phyloP scores from a whole-genome alignment of 2,113 vertebrate genomes.

The Microtus montanus region DNA sequence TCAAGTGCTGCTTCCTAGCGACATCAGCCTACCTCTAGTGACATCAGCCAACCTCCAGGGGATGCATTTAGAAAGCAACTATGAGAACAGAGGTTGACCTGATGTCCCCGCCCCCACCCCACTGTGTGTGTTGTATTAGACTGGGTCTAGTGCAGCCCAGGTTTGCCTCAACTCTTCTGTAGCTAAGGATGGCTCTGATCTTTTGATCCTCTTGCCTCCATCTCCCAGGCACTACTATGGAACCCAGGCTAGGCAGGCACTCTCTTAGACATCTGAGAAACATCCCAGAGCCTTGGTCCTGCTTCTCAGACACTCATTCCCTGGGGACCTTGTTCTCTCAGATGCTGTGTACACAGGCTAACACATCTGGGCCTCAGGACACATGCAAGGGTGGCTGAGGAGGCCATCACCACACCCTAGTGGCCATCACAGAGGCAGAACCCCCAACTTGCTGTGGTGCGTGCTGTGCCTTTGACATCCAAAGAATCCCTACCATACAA shows the following conservation, averaged over 20 bases:
- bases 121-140: neutral
- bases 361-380: neutral
- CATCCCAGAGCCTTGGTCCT: neutral
- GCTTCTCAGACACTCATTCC: neutral
- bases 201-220: neutral
- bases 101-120: neutral
- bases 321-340: neutral
- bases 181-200: neutral
- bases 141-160: neutral
- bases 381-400: accelerated
- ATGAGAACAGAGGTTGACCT: neutral
- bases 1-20: neutral
- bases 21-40: neutral
- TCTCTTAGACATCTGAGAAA: neutral
- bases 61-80: neutral
- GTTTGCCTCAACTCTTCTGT: neutral
- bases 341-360: neutral
- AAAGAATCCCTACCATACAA: neutral
- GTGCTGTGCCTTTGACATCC: neutral
- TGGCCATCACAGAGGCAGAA: neutral
- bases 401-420: no score
- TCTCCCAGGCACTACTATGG: no score
- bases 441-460: no score
- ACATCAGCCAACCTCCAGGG: neutral
- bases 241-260: no score